Conservation (phyloP, 2,113 vertebrate species). For the Piaya cayana region DNA sequence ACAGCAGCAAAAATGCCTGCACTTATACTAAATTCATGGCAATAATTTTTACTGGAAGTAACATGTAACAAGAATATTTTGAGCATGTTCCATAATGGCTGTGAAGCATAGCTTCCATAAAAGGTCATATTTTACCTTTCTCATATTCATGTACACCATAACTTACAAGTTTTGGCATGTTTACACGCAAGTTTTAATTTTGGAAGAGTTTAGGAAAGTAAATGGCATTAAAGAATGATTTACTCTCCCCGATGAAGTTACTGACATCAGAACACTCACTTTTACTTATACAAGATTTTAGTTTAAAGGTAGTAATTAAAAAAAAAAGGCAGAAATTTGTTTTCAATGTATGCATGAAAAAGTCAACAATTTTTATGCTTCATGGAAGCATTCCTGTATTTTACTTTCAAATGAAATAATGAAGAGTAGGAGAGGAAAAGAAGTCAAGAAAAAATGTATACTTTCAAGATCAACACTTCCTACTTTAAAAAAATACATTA, state of each 20-base stretch:
- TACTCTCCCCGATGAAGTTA: background rate
- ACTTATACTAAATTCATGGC: background rate
- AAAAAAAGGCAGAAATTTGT: background rate
- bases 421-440: background rate
- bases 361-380: background rate
- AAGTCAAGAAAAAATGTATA: background rate
- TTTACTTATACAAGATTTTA: background rate
- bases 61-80: background rate
- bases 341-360: background rate
- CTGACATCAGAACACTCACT: background rate
- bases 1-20: background rate
- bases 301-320: background rate
- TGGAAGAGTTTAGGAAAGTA: background rate
- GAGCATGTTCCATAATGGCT: background rate
- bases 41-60: background rate
- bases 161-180: background rate
- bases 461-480: constrained; percentile 8
- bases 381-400: background rate
- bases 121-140: background rate
- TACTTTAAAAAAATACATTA: constrained; percentile 28
- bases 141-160: background rate
- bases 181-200: background rate
- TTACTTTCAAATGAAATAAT: background rate
- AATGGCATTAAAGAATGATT: background rate
- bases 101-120: background rate